phyloP scores from a whole-genome alignment of 2,797 vertebrate species.

The Gorsachius magnificus region DNA sequence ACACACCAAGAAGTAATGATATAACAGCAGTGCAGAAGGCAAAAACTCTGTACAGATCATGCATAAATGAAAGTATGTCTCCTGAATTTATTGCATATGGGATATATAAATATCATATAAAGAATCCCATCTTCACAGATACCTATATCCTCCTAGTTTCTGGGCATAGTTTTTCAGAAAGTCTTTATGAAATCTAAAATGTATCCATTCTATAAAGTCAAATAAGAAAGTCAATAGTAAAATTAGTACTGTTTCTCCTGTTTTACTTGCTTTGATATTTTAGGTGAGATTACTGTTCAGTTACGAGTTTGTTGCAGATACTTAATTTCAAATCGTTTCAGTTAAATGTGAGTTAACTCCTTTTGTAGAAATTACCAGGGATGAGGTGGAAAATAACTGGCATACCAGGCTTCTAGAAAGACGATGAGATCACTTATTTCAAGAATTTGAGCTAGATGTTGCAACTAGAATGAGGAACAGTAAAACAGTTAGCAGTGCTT shows the following conservation, averaged over 20 bases:
- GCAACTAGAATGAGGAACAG: not conserved
- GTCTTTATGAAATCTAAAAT: not conserved
- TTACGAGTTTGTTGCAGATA: not conserved
- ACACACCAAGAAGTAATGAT: constrained; percentile 59
- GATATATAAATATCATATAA: not conserved
- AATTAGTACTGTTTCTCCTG: not conserved
- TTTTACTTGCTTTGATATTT: not conserved
- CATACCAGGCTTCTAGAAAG: not conserved
- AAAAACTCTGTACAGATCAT: constrained; percentile 92
- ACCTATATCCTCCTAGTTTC: not conserved
- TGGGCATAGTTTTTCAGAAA: not conserved
- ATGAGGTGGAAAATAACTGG: not conserved
- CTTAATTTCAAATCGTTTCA: not conserved
- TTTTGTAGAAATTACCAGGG: not conserved
- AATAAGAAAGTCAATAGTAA: not conserved
- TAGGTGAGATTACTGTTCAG: not conserved
- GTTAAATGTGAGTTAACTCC: not conserved
- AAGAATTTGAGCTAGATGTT: not conserved
- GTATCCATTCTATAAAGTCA: not conserved
- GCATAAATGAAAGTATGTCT: constrained; percentile 89
- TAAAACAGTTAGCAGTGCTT: not conserved
- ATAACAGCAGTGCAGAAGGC: constrained; percentile 88
- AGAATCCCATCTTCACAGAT: not conserved
- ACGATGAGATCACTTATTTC: not conserved
- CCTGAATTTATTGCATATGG: not conserved